A percentile compares a stretch with the other conserved stretches of the same genome.
These are phyloP conservation scores for Heliconius sara DNA, from an alignment of 2,888 invertebrate species.

Conservation along the genomic window DNA sequence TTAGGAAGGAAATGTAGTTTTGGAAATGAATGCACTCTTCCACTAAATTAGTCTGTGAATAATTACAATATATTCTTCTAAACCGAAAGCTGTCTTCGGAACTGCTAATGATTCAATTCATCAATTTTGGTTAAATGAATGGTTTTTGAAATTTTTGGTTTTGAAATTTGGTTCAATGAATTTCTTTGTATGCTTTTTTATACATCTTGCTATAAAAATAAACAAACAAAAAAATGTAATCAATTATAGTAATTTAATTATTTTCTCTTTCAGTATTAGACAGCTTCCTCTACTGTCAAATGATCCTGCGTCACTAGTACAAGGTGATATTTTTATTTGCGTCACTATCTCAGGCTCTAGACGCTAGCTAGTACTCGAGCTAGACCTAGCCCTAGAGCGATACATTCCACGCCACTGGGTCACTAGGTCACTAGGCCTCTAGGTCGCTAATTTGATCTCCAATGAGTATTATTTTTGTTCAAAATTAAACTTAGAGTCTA, in stretches of 20 bases:
- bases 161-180: too few species aligned
- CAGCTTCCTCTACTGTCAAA: constrained; percentile 80
- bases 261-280: constrained; percentile 72
- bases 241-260: neutral
- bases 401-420: constrained; percentile 19
- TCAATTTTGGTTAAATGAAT: too few species aligned
- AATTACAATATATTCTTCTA: too few species aligned
- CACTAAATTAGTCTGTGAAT: too few species aligned
- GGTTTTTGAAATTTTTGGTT: too few species aligned
- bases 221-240: neutral
- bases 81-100: too few species aligned
- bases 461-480: constrained; percentile 39
- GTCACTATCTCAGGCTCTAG: neutral
- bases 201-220: too few species aligned
- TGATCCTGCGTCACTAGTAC: constrained; percentile 74
- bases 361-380: constrained; percentile 6
- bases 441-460: constrained; percentile 37
- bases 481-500: constrained; percentile 40
- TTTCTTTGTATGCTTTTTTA: too few species aligned
- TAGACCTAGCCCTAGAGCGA: constrained; percentile 5
- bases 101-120: too few species aligned
- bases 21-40: too few species aligned
- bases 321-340: constrained; percentile 35
- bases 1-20: too few species aligned
- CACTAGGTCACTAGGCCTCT: constrained; percentile 20